A percentile compares a stretch with the other conserved stretches of the same genome.
These are phyloP conservation scores for Himalopsyche anomala DNA, from an alignment of 2,888 invertebrate genomes.

Conservation along the genomic window DNA sequence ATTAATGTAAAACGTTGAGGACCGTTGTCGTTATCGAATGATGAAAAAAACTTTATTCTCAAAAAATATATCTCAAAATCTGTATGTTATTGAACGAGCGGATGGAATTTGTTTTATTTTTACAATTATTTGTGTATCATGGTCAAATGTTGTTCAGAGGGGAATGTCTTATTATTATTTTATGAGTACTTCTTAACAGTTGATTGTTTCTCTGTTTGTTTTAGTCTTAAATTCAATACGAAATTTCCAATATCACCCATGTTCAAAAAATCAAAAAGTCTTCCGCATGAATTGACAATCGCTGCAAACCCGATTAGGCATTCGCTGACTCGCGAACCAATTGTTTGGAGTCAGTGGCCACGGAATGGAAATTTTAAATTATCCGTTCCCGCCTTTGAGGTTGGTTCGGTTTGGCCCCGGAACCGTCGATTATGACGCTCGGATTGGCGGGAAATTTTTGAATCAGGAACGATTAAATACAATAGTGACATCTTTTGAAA, in stretches of 20 bases:
- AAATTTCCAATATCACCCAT: conserved; percentile 7
- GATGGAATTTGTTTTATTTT: too few species aligned
- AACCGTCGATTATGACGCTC: conserved; percentile 61
- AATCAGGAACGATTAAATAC: conserved; percentile 57
- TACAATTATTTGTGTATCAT: too few species aligned
- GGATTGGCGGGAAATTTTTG: conserved; percentile 52
- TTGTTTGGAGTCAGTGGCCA: conserved; percentile 61
- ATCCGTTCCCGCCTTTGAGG: conserved; percentile 58
- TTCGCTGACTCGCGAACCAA: conserved; percentile 64
- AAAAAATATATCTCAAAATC: too few species aligned
- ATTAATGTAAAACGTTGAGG: too few species aligned
- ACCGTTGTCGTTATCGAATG: too few species aligned
- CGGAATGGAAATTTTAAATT: conserved; percentile 61
- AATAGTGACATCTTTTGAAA: conserved; percentile 30
- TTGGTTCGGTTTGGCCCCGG: conserved; percentile 55
- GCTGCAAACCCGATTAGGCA: conserved; percentile 62
- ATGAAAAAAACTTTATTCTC: too few species aligned
- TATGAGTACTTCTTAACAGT: too few species aligned
- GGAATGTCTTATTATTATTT: too few species aligned
- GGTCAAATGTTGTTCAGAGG: too few species aligned
- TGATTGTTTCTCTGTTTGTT: too few species aligned
- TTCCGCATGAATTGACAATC: conserved; percentile 56
- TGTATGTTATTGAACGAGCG: too few species aligned
- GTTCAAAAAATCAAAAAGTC: conserved; percentile 64
- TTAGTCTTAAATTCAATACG: neutral